Evolutionary conservation across 1,140 invertebrate species (phyloP), one percentile per base, ranked within the genome.

Genomic region (Drosophila nebulosa): DNA sequence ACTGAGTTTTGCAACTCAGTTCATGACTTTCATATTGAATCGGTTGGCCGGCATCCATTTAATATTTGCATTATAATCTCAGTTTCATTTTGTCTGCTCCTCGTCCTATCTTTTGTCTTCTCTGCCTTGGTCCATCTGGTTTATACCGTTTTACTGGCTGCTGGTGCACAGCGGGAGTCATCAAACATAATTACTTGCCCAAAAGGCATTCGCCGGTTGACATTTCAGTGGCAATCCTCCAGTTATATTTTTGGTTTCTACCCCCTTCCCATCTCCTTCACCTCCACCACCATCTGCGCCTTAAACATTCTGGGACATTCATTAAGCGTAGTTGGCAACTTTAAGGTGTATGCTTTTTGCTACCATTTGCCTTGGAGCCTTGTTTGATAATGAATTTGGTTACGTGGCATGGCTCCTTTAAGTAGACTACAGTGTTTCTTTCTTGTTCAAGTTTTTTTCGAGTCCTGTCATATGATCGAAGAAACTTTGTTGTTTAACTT

Each of bases 121-220:
- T n/a, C 35, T 14, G 30, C 51, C 26, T 64, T 61, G 27, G n/a
- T n/a, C n/a, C n/a, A n/a, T n/a, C n/a, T n/a, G 72, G 58, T 63
- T 51, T 50, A 64, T 60, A 74, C 51, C 56, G 61, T 68, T 64
- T 68, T 70, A 66, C 36, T 24, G 24, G 2, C 4, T 27, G 42
- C 61, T 32, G 24, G 53, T 50, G 71, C 64, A 22, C 18, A 51
- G 24, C 10, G 39, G 59, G 61, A 80, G 78, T 75, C 79, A 79
- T 83, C 79, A 84, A 84, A 84, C 79, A 83, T 83, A 83, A 83
- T 84, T 83, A 83, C 79, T 84, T 83, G 75, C 63, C 79, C 79
- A 74, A 76, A 63, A 83, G 79, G 79, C 75, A 83, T 83, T 69
- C 79, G 79, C 74, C 74, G 78, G 77, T 75, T 84, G 79, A 83